Evolutionary conservation across 2,888 invertebrate genomes (phyloP), one percentile per base, ranked within the genome.

Genomic region (Sepiola atlantica): DNA sequence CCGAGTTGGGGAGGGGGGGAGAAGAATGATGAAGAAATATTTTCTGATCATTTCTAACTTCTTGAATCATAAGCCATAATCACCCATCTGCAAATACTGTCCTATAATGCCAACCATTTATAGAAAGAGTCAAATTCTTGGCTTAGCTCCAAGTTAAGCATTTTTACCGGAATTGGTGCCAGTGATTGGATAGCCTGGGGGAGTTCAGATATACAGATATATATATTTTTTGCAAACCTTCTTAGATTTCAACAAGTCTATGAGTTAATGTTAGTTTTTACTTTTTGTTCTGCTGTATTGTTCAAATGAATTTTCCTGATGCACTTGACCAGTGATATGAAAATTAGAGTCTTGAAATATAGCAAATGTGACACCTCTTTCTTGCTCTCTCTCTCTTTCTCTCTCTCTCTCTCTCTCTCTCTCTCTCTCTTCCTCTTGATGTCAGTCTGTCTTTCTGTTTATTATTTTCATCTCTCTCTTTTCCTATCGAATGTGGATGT

Each of bases 71-170:
- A n/a, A 77, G n/a, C 77, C 77, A 77, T 77, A 77, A 77, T 77
- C 77, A 77, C 77, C 77, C 77, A 77, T 77, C 77, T 77, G 77
- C 77, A 77, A 77, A 77, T 77, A 77, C n/a, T 77, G 77, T 77
- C 77, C 77, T 77, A n/a, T 77, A 77, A 77, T 77, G 77, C 77
- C 77, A 77, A 77, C 77, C 77, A 77, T 77, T 77, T 77, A 77
- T 77, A 77, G 77, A 77, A 77, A 77, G 77, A 77, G n/a, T 77
- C 77, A 77, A 77, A n/a, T 77, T 77, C 77, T 32, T 77, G 77
- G 77, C 77, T 77, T 32, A 77, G n/a, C 77, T 77, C 77, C 77
- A 77, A 77, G 77, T 77, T n/a, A 77, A 77, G 77, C n/a, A 77
- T 77, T 77, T 77, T 77, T 77, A 77, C 77, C n/a, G 16, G 77